Evolutionary conservation across 2,888 invertebrate species (phyloP).

Genomic region (Melitaea athalia): DNA sequence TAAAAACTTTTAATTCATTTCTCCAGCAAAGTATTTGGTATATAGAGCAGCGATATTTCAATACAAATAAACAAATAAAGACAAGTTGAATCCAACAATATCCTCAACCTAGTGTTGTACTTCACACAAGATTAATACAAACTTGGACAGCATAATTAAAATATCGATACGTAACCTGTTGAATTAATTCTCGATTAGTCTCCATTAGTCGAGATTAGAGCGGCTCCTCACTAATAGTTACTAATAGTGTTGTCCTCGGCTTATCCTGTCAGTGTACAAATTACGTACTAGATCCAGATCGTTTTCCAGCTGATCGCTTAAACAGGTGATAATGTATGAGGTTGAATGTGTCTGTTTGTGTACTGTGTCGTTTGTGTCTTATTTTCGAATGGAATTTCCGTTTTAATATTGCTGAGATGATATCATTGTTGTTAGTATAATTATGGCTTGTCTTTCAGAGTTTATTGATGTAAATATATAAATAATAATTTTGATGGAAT

Average conservation of each 20-base stretch:
- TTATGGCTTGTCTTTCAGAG: no score
- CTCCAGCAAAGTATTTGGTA: no score
- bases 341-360: conserved; percentile 21
- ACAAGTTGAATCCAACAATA: neutral
- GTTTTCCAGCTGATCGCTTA: conserved; percentile 28
- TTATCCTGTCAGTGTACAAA: conserved; percentile 34
- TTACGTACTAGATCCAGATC: conserved; percentile 25
- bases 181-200: conserved; percentile 43
- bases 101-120: neutral
- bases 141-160: conserved; percentile 2
- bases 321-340: conserved; percentile 35
- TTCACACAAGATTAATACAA: conserved; percentile 5
- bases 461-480: no score
- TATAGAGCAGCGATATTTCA: neutral
- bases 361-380: conserved; percentile 8
- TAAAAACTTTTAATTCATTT: no score
- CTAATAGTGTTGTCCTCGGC: conserved; percentile 64
- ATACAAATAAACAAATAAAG: neutral
- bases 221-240: conserved; percentile 67
- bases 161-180: conserved; percentile 35
- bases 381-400: conserved; percentile 10
- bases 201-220: conserved; percentile 33
- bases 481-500: no score
- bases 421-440: no score
- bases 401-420: neutral